Evolutionary conservation across 2,113 vertebrate genomes (phyloP).

Genomic region (Mormyrus lacerda): DNA sequence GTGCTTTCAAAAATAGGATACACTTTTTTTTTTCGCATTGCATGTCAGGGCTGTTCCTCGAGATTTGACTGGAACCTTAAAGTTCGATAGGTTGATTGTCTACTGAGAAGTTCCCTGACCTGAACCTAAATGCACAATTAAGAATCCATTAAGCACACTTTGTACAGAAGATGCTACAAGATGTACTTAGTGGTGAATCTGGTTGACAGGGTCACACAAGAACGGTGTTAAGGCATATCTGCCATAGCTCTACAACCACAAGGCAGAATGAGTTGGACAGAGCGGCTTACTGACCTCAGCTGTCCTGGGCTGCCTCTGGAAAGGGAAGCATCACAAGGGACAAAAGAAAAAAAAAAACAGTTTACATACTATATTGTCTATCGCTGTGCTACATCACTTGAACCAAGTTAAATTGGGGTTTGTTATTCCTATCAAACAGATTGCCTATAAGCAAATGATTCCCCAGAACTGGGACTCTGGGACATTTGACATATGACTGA

Average conservation of each 20-base stretch:
- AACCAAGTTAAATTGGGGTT: neutral
- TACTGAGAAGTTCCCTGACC: neutral
- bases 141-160: neutral
- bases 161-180: neutral
- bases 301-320: neutral
- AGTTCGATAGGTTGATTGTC: neutral
- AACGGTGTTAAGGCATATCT: neutral
- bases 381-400: constrained; percentile 3
- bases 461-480: constrained; percentile 12
- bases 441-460: constrained; percentile 12
- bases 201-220: neutral
- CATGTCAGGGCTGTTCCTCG: neutral
- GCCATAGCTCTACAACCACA: neutral
- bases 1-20: neutral
- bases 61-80: neutral
- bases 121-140: constrained; percentile 6
- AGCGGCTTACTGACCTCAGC: neutral
- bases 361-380: constrained; percentile 23
- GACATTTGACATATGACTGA: neutral
- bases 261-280: neutral
- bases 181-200: neutral
- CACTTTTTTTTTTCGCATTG: neutral
- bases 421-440: neutral
- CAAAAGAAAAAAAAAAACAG: constrained; percentile 16
- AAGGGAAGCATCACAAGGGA: neutral